These are phyloP conservation scores for Pseudopipra pipra DNA, from an alignment of 2,113 vertebrate species.

Conservation along the genomic window DNA sequence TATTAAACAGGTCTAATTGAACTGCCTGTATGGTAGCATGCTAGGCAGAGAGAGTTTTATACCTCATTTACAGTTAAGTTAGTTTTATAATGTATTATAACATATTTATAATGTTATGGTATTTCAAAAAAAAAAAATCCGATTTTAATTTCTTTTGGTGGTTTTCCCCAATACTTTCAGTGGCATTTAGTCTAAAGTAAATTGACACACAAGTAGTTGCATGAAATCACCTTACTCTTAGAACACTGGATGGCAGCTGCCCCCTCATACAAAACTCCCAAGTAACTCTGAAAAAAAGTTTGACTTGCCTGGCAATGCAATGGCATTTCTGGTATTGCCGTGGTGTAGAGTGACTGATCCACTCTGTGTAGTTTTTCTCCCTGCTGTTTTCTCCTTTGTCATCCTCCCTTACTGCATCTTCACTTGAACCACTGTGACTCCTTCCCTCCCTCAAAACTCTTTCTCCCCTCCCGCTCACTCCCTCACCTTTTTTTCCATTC, in stretches of 20 bases:
- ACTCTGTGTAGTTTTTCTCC: background rate
- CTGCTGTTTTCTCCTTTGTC: background rate
- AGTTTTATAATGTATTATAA: background rate
- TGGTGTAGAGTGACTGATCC: background rate
- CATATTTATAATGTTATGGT: background rate
- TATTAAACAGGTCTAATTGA: background rate
- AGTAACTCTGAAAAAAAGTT: background rate
- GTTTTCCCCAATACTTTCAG: background rate
- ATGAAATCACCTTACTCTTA: background rate
- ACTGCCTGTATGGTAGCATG: background rate
- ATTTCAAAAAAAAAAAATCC: background rate
- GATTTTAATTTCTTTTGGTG: background rate
- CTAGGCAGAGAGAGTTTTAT: background rate
- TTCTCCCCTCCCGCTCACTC: background rate
- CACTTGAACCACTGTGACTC: background rate
- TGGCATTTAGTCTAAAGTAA: background rate
- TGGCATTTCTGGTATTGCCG: background rate
- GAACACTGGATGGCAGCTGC: rapidly evolving
- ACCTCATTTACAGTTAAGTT: background rate
- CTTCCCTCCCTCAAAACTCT: background rate
- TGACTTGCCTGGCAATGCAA: background rate
- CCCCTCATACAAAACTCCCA: rapidly evolving
- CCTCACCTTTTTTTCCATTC: background rate
- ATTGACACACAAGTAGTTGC: background rate
- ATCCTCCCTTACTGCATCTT: background rate